Base-by-base conservation (phyloP, 2,888 invertebrate genomes). In the Rotaria sp. region DNA sequence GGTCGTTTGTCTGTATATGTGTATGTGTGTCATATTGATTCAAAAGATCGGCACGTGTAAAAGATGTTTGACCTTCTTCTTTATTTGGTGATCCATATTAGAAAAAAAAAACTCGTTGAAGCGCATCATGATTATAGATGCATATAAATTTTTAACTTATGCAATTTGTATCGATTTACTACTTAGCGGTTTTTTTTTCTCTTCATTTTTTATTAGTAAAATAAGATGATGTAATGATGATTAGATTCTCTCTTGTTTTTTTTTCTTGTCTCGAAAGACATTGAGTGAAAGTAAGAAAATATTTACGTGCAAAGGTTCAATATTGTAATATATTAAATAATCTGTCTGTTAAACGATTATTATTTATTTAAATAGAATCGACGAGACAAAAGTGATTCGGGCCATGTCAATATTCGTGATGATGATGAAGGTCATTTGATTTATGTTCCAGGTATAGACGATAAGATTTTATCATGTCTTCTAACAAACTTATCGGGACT, bases 391-490 rank as follows among this genome's bases (percentile, higher is more conserved):
- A 84, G 67, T 4, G 50, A 59, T n/a, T 84, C 57, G 38, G 84
- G 80, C 38, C 86, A 80, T 48, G 80, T 86, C n/a, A 86, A 85
- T 50, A 86, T 87, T 55, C 85, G 85, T 85, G 97, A 99, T 94
- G 98, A 99, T 94, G 95, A 95, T 93, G 98, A 99, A 93, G 99
- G 99, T 93, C 98, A 99, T 93, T 96, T 99, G 93, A 95, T 99
- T 93, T 99, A 98, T 95, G 95, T 95, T 93, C 94, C 94, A 93
- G 98, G 80, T 80, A 80, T 4, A 67, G 2, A 35, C 13, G 24
- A 45, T 3, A 2, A 97, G 93, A 97, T 98, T 94, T 96, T 93
- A 95, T 99, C 87, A 86, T 50, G 18, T 13, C 3, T 86, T 55
- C 75, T 86, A 85, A 84, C 52, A 57, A 50, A 57, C n/a, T 85